phyloP scores from a whole-genome alignment of 2,113 vertebrate genomes.

The Corynorhinus townsendii region DNA sequence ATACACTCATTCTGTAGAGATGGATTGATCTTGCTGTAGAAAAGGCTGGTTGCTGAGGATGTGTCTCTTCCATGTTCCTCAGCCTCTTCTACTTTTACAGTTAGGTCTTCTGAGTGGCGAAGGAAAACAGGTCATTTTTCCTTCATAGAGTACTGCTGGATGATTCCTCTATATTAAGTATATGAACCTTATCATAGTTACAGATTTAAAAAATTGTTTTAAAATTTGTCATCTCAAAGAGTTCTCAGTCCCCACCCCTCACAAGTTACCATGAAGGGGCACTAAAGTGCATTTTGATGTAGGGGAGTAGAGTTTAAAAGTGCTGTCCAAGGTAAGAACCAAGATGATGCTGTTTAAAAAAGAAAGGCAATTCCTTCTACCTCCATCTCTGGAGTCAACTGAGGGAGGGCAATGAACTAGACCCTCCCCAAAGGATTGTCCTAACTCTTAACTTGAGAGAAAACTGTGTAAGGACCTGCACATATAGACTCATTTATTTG shows the following conservation, averaged over 20 bases:
- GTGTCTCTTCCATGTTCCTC: slow-evolving; percentile 28
- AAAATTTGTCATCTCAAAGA: slow-evolving; percentile 54
- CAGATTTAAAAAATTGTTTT: slow-evolving; percentile 54
- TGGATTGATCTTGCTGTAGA: slow-evolving; percentile 36
- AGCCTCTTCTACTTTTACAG: slow-evolving; percentile 65
- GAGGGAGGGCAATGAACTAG: slow-evolving; percentile 66
- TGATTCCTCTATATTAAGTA: slow-evolving; percentile 44
- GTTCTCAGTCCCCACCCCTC: slow-evolving; percentile 76
- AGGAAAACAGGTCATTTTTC: slow-evolving; percentile 55
- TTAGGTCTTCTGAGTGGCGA: slow-evolving; percentile 59
- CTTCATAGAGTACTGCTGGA: slow-evolving; percentile 48
- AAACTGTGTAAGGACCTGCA: slow-evolving; percentile 67
- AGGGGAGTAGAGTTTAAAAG: slow-evolving; percentile 76
- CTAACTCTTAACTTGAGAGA: slow-evolving; percentile 75
- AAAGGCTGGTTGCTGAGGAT: slow-evolving; percentile 49
- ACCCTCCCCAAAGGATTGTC: slow-evolving; percentile 79
- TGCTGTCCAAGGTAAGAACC: slow-evolving; percentile 77
- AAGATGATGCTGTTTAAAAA: slow-evolving; percentile 71
- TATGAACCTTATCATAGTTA: slow-evolving; percentile 61
- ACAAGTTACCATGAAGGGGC: slow-evolving; percentile 76
- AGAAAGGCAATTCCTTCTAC: slow-evolving; percentile 65
- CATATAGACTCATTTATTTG: slow-evolving; percentile 72
- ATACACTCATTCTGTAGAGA: slow-evolving; percentile 52
- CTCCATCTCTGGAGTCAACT: slow-evolving; percentile 65
- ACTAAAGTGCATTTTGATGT: slow-evolving; percentile 82